Percentiles rank a stretch among this genome's conserved stretches.
Conservation (phyloP, 2,113 vertebrate species). For the Orthochromis malagaraziensis region DNA sequence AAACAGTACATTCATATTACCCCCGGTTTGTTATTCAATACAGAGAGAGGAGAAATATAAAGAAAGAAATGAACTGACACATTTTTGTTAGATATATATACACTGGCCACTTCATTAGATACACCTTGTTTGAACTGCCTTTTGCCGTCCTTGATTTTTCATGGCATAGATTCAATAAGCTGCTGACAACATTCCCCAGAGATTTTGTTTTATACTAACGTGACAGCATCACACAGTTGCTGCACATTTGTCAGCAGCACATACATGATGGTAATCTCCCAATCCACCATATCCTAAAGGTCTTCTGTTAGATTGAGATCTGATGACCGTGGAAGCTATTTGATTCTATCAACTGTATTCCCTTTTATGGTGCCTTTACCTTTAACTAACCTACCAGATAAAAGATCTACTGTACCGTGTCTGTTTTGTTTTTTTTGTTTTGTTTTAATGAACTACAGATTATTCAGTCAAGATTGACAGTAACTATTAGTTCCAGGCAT, state of each 20-base stretch:
- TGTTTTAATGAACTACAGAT: neutral
- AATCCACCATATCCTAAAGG: neutral
- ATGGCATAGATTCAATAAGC: neutral
- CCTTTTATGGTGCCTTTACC: neutral
- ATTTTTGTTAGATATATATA: neutral
- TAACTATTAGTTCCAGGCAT: neutral
- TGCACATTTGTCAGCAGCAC: neutral
- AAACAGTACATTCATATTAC: neutral
- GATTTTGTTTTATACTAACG: neutral
- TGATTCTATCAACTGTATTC: neutral
- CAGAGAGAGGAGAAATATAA: neutral
- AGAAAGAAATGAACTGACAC: neutral
- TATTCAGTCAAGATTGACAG: neutral
- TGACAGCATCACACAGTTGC: neutral
- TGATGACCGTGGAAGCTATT: neutral
- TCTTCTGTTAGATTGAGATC: neutral
- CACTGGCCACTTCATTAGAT: neutral
- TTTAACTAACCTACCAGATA: neutral
- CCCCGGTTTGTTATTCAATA: neutral
- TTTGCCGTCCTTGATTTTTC: neutral
- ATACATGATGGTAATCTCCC: neutral
- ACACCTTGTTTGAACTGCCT: neutral
- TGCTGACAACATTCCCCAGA: neutral
- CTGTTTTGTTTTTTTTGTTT: neutral
- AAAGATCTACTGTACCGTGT: neutral